Evolutionary conservation across 2,888 invertebrate species (phyloP).

Genomic region (Drosophila koepferae): DNA sequence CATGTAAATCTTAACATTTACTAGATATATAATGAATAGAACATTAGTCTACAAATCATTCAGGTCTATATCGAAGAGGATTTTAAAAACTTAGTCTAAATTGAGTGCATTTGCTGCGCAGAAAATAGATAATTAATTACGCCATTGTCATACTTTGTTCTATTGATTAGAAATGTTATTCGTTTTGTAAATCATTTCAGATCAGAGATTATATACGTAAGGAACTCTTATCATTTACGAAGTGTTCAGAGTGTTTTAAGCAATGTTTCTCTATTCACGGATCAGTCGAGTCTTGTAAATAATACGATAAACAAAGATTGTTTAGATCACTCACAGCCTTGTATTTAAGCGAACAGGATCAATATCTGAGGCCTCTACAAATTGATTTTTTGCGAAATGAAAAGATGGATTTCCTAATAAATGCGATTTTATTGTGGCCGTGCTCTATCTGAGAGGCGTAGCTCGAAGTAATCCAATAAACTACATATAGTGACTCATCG

Average conservation of each 20-base stretch:
- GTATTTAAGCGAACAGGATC: background rate
- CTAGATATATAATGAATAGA: too few relatives aligned
- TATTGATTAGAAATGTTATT: constrained; percentile 24
- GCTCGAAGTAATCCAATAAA: too few relatives aligned
- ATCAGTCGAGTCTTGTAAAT: background rate
- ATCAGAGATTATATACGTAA: background rate
- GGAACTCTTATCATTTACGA: background rate
- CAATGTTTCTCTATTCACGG: background rate
- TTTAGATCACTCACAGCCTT: too few relatives aligned
- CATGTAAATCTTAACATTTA: background rate
- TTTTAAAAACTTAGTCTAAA: constrained; percentile 9
- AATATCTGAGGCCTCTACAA: background rate
- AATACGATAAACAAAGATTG: too few relatives aligned
- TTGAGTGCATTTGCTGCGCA: constrained; percentile 47
- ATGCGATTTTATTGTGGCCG: background rate
- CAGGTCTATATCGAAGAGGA: background rate
- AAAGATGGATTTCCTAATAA: background rate
- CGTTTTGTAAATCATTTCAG: constrained; percentile 19
- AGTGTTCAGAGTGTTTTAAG: background rate
- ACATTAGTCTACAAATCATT: background rate
- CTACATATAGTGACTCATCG: background rate
- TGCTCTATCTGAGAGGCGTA: background rate
- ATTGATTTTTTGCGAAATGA: background rate
- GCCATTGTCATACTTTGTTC: constrained; percentile 17
- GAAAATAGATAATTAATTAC: constrained; percentile 25